Evolutionary conservation across 2,113 vertebrate species (phyloP), one percentile per base, ranked within the genome.

Genomic region (Serilophus lunatus): DNA sequence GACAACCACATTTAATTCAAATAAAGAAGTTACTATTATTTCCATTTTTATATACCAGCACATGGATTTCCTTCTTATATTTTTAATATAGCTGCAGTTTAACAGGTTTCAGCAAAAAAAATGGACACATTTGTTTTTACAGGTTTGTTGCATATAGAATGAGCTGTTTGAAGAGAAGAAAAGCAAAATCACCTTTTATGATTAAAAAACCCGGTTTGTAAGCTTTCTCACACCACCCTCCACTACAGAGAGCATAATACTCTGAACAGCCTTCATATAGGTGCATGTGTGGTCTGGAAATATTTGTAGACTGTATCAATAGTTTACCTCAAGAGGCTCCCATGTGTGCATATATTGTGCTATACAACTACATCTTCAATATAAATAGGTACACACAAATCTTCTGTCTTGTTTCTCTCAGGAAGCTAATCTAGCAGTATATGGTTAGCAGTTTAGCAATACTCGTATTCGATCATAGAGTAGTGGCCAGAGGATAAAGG

Each of bases 211-310:
- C 2, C 40, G 59, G 7, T 5, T 61, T 69, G 22, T 33, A 66
- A 88, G 13, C 4, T 61, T 54, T 86, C 57, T 69, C 14, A 36
- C 12, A 3, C 5, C 18, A 51, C 10, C 3, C 4, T 24, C 12
- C 10, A n/a, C 5, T 47, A 56, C 1, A 33, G 68, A 78, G 49
- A 29, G 0, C 5, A 3, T 24, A 44, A 42, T n/a, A 36, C 2
- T 76, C 24, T 45, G n/a, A 85, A 40, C 10, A 72, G 28, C 28
- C 5, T 68, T 50, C 19, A 31, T 31, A 19, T 4, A 56, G 12
- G 11, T 68, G 12, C 28, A 10, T 3, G 14, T 64, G 22, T 80
- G n/a, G 17, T 72, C 63, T 82, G 45, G 40, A 81, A 75, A 51
- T 71, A 75, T 7, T n/a, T 57, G 5, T 28, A 74, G 26, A 36